Evolutionary conservation across 1,140 invertebrate species (phyloP).

Genomic region (Triops cancriformis): DNA sequence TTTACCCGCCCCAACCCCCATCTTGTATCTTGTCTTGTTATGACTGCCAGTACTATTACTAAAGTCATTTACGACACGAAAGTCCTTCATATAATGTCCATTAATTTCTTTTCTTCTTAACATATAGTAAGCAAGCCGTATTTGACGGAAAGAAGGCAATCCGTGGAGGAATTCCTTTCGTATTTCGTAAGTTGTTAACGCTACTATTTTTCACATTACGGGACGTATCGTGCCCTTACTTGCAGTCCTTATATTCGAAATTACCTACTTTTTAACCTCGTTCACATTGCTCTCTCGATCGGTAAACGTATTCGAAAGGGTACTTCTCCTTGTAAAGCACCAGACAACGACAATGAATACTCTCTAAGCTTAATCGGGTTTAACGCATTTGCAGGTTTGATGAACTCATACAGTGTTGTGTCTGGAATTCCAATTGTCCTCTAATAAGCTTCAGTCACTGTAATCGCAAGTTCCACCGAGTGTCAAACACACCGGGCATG

Average conservation of each 20-base stretch:
- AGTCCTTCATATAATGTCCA: neutral
- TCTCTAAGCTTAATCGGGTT: no score
- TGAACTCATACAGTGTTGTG: no score
- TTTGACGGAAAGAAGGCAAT: constrained; percentile 93
- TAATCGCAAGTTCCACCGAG: no score
- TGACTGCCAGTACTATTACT: neutral
- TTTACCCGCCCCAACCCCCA: no score
- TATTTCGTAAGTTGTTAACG: constrained; percentile 86
- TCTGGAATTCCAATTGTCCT: no score
- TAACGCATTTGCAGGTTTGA: no score
- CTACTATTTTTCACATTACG: constrained; percentile 7
- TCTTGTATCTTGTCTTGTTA: neutral
- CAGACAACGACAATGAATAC: no score
- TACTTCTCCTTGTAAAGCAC: no score
- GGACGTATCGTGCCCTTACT: neutral
- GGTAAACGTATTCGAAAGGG: no score
- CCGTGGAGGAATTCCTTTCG: constrained; percentile 86
- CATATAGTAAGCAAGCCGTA: constrained; percentile 74
- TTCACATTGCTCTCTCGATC: no score
- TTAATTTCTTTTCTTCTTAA: constrained; percentile 32
- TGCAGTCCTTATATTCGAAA: neutral
- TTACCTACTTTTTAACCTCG: neutral
- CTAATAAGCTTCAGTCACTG: no score
- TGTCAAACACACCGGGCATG: no score
- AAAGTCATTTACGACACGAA: neutral